phyloP scores from a whole-genome alignment of 2,113 vertebrate species.

The Hippocampus barbouri region DNA sequence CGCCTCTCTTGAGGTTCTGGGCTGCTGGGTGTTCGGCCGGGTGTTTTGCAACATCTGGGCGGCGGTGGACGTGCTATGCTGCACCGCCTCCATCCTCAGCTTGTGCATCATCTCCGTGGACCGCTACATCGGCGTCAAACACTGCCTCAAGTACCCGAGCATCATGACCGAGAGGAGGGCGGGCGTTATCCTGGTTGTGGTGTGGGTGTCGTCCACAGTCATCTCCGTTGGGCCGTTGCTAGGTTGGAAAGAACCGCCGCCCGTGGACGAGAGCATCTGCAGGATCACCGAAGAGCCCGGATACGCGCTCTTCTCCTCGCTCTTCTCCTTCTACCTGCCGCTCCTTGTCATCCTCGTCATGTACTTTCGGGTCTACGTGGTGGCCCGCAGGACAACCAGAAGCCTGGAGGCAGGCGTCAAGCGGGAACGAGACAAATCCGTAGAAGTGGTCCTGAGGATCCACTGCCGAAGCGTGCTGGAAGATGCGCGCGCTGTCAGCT shows the following conservation, averaged over 20 bases:
- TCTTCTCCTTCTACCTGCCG: conserved; percentile 97
- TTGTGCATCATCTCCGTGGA: conserved; percentile 96
- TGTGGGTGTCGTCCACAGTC: conserved; percentile 89
- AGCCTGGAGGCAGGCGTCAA: conserved; percentile 95
- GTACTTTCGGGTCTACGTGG: conserved; percentile 95
- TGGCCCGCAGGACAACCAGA: conserved; percentile 89
- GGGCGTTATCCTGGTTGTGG: conserved; percentile 80
- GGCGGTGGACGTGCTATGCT: conserved; percentile 96
- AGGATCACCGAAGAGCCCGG: conserved; percentile 93
- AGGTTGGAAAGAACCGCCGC: conserved; percentile 95
- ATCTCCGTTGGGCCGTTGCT: conserved; percentile 94
- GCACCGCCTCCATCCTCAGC: conserved; percentile 98
- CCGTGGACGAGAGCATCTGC: conserved; percentile 84
- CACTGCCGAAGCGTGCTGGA: conserved; percentile 83
- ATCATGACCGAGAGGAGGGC: conserved; percentile 96
- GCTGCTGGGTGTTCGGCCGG: conserved; percentile 93
- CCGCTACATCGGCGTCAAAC: conserved; percentile 92
- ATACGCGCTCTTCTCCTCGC: conserved; percentile 94
- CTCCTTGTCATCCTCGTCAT: conserved; percentile 92
- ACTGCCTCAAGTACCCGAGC: conserved; percentile 93
- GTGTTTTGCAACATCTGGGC: conserved; percentile 98
- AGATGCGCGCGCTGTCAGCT: conserved; percentile 67
- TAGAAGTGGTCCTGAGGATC: conserved; percentile 92
- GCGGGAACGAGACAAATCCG: conserved; percentile 85
- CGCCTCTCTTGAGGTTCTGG: conserved; percentile 90